Evolutionary conservation across 2,888 invertebrate species (phyloP).

Genomic region (Agrochola lota): DNA sequence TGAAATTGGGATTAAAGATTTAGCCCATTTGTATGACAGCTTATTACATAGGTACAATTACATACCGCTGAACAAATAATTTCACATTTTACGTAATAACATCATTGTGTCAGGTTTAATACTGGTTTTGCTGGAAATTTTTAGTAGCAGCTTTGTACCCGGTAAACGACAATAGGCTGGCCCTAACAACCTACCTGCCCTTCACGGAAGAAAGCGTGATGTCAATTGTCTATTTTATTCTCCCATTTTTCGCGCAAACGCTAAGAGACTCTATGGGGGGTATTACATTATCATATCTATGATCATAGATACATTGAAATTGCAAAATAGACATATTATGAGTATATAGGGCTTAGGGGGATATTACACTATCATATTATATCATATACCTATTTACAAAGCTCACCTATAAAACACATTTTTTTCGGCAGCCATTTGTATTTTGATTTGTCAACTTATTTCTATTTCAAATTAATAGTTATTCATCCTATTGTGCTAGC

Average conservation of each 20-base stretch:
- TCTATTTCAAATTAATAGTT: background rate
- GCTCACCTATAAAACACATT: no score
- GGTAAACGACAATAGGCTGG: slow-evolving; percentile 1
- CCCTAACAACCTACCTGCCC: background rate
- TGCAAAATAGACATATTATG: no score
- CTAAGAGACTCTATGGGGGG: no score
- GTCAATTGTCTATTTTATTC: slow-evolving; percentile 23
- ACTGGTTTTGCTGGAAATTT: background rate
- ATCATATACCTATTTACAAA: no score
- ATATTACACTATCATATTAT: no score
- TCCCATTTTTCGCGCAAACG: no score
- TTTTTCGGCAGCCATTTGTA: background rate
- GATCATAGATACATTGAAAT: no score
- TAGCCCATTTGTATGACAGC: background rate
- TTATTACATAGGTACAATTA: no score
- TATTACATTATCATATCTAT: no score
- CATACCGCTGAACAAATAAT: background rate
- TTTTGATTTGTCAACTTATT: background rate
- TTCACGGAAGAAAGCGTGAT: background rate
- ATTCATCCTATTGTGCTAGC: background rate
- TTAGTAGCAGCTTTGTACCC: background rate
- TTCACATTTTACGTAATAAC: background rate
- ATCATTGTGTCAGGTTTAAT: background rate
- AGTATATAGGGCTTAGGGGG: no score
- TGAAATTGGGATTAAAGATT: slow-evolving; percentile 8